Evolutionary conservation across 2,113 vertebrate genomes (phyloP).

Genomic region (Chloroceryle aenea): DNA sequence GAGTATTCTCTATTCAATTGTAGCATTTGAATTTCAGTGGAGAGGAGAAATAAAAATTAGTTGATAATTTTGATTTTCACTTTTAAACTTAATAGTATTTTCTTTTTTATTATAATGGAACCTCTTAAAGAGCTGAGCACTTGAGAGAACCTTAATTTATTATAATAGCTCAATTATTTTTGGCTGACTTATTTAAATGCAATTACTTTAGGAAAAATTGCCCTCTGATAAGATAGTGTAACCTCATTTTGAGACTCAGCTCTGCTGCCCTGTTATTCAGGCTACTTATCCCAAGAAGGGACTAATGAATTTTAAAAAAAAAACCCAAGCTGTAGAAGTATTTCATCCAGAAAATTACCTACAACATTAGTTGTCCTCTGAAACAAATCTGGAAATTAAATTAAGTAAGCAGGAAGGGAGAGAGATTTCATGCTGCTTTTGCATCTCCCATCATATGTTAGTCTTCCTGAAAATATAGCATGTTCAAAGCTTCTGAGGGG

Average conservation of each 20-base stretch:
- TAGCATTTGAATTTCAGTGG: background rate
- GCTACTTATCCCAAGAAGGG: background rate
- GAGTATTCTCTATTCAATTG: background rate
- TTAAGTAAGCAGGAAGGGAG: background rate
- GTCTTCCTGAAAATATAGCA: background rate
- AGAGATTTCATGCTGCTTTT: background rate
- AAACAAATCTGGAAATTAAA: conserved; percentile 24
- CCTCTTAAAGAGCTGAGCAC: background rate
- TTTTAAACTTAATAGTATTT: background rate
- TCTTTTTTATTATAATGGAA: background rate
- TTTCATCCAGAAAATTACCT: conserved; percentile 21
- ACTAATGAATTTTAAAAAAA: background rate
- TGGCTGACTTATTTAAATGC: background rate
- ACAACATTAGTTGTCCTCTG: background rate
- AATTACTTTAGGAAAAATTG: background rate
- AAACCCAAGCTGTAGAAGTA: background rate
- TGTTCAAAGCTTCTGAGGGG: background rate
- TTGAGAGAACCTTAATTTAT: background rate
- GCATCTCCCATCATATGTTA: background rate
- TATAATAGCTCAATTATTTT: conserved; percentile 17
- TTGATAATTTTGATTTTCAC: background rate
- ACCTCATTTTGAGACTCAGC: background rate
- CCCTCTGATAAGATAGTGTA: background rate
- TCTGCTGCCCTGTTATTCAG: background rate
- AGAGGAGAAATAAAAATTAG: background rate